Evolutionary conservation across 2,113 vertebrate species (phyloP).

Genomic region (Microtus montanus): DNA sequence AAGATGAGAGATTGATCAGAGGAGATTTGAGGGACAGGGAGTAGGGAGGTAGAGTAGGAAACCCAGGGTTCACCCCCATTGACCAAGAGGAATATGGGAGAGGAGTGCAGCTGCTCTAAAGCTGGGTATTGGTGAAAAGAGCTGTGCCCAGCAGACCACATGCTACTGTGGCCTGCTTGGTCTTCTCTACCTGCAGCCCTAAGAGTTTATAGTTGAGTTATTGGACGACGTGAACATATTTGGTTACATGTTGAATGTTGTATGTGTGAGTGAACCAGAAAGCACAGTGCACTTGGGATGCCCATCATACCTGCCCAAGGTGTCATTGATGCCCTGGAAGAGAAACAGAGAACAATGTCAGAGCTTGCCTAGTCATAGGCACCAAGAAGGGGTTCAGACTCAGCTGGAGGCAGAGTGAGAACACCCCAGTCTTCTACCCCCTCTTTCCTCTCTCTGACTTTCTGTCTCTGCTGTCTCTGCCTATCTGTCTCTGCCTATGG

Average conservation of each 20-base stretch:
- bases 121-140: neutral
- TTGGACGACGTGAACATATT: neutral
- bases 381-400: neutral
- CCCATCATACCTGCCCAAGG: constrained; percentile 43
- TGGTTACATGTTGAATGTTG: neutral
- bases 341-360: neutral
- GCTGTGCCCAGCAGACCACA: too few relatives aligned
- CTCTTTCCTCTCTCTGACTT: neutral
- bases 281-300: neutral
- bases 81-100: too few relatives aligned
- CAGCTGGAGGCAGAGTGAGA: neutral
- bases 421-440: neutral
- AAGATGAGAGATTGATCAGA: too few relatives aligned
- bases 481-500: too few relatives aligned
- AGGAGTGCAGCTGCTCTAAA: too few relatives aligned
- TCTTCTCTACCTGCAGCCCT: neutral
- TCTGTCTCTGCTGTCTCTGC: neutral
- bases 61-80: too few relatives aligned
- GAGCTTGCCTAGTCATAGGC: fast-evolving
- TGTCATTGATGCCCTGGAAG: neutral
- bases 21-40: too few relatives aligned
- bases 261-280: neutral
- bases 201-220: neutral
- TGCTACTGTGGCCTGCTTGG: too few relatives aligned
- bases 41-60: too few relatives aligned